Conservation (phyloP, 30 jellyfish, hydroid and myxozoan genomes). For the Aurelia sp. region DNA sequence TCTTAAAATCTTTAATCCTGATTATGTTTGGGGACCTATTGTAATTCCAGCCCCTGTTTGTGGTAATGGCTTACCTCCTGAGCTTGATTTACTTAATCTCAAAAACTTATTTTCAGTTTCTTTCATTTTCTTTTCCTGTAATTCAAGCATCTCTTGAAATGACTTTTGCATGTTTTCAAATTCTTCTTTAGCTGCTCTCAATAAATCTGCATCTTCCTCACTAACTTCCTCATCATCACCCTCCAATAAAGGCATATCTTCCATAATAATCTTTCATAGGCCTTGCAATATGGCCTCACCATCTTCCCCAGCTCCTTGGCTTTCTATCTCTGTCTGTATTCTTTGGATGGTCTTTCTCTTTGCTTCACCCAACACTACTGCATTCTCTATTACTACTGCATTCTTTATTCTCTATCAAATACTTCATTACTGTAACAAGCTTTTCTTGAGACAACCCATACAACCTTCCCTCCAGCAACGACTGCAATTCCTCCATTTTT, state of each 20-base stretch:
- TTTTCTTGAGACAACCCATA: conserved; percentile 7
- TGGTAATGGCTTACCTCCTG: conserved; percentile 25
- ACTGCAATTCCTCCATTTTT: conserved; percentile 23
- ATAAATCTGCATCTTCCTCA: conserved; percentile 33
- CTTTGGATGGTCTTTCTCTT: conserved; percentile 36
- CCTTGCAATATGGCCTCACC: conserved; percentile 46
- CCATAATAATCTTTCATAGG: conserved; percentile 20
- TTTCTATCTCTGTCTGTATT: conserved; percentile 32
- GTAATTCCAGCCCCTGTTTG: conserved; percentile 39
- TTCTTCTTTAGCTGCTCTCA: conserved; percentile 45
- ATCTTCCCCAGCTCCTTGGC: conserved; percentile 49
- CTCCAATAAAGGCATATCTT: conserved; percentile 32
- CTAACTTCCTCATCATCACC: conserved; percentile 12
- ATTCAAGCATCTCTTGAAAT: conserved; percentile 4
- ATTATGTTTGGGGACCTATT: conserved; percentile 25
- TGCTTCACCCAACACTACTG: conserved; percentile 28
- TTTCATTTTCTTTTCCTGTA: conserved; percentile 49
- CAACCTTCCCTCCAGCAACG: conserved; percentile 17
- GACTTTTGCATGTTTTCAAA: conserved; percentile 21
- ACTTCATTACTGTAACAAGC: conserved; percentile 5
- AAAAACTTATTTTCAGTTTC: conserved; percentile 35
- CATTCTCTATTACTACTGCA: conserved; percentile 18
- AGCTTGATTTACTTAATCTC: conserved; percentile 3
- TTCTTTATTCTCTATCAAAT: conserved; percentile 28
- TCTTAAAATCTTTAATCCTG: conserved; percentile 29